Base-by-base conservation (phyloP, 1,140 invertebrate genomes). In the Drosophila ficusphila region DNA sequence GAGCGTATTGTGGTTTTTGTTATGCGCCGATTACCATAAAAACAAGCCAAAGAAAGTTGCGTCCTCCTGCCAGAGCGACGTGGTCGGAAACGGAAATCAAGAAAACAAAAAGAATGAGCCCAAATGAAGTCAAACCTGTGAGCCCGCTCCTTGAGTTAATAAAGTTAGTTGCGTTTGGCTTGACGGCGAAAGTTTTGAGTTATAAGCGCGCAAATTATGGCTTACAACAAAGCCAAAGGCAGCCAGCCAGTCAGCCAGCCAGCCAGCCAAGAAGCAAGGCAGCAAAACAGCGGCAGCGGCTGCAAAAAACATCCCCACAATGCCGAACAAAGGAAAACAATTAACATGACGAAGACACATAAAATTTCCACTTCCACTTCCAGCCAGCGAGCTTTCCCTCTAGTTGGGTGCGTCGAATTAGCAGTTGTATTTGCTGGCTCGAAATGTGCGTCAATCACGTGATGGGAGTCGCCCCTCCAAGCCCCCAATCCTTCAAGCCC, bases 261-360 rank as follows among this genome's bases (percentile, higher is more conserved):
- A n/a, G n/a, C n/a, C n/a, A n/a, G n/a, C n/a, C n/a, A n/a, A n/a
- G n/a, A n/a, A n/a, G n/a, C n/a, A n/a, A n/a, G n/a, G n/a, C n/a
- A n/a, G n/a, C n/a, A n/a, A n/a, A n/a, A n/a, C n/a, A n/a, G n/a
- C n/a, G n/a, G n/a, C n/a, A n/a, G n/a, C 44, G 42, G 18, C 39
- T 23, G 48, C 48, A 67, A 62, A 60, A 27, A 72, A 46, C 54
- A 41, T 23, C 4, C 4, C 73, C 34, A 58, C 44, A 75, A 67
- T 46, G 64, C 60, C 42, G 47, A 74, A 74, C 68, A 73, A 79
- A 70, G 74, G 58, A 68, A 79, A 77, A 86, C 77, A 86, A 88
- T 86, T 86, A 86, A 86, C 81, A 86, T 86, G 82, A 88, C 81
- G 77, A 88, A 86, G 77, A 82, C 82, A 86, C 82, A 86, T 88